Percentiles rank a stretch among this genome's conserved stretches.
phyloP scores from a whole-genome alignment of 2,113 vertebrate genomes.

The Poicephalus gulielmi region DNA sequence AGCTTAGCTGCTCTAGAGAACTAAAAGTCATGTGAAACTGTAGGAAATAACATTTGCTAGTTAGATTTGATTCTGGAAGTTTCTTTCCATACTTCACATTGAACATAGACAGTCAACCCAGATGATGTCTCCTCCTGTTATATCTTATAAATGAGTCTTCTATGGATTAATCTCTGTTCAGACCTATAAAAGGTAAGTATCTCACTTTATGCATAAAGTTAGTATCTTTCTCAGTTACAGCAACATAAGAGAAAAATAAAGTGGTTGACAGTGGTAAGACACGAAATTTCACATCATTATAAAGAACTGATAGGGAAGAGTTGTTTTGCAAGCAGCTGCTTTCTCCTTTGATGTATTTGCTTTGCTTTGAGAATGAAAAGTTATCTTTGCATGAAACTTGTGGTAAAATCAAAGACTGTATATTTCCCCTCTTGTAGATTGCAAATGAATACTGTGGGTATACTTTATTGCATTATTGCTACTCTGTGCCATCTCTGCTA shows the following conservation, averaged over 20 bases:
- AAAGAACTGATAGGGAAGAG: neutral
- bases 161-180: neutral
- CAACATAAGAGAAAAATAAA: neutral
- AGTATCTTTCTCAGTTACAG: neutral
- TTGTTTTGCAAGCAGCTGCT: neutral
- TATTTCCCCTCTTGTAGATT: neutral
- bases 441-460: neutral
- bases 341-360: neutral
- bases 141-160: neutral
- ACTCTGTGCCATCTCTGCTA: neutral
- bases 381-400: neutral
- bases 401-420: neutral
- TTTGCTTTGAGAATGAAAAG: neutral
- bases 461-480: neutral
- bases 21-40: neutral
- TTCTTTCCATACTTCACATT: neutral
- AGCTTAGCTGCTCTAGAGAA: neutral
- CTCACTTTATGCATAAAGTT: neutral
- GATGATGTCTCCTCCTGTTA: neutral
- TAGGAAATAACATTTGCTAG: neutral
- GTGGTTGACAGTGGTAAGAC: neutral
- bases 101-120: neutral
- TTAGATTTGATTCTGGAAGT: neutral
- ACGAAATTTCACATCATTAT: neutral
- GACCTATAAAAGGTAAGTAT: neutral